Base-by-base conservation (phyloP, 1,140 invertebrate species). In the Panagrolaimus sp. region DNA sequence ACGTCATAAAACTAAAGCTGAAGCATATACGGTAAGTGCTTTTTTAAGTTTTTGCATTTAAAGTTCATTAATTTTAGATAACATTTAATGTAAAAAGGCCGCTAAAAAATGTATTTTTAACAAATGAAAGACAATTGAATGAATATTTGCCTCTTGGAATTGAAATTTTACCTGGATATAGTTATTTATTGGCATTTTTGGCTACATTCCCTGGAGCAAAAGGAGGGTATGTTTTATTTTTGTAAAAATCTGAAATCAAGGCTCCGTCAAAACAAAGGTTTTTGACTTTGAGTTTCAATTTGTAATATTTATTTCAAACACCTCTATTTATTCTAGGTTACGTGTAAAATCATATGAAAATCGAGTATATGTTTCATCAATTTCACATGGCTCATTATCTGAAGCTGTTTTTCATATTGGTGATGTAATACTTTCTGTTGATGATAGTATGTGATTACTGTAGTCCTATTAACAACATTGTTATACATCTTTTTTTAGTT, bases 341-440 rank as follows among this genome's bases (percentile, higher is more conserved):
- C 27, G 11, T 27, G 27, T 57, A 20, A 57, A 57, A 57, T 57
- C 51, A 11, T 57, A 57, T 23, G 51, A 57, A 57, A 57, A 57
- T 20, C 20, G 27, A 16, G 51, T 57, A 11, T 57, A 57, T 20
- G 51, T 57, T 57, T 57, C 51, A 16, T 57, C 51, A 27, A 57
- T 57, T 20, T 20, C 20, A 11, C 51, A 57, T 25, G 51, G 51
- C n/a, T 25, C 20, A 2, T 5, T 57, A 3, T 20, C 51, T 2
- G 51, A 57, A 57, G 20, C 51, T 11, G 27, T 27, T 3, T 57
- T 57, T 57, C 27, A 25, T 20, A 16, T 57, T 8, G 51, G 51
- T 2, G 51, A 57, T 57, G 27, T 57, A 9, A 57, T 57, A 20
- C 51, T 57, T 25, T 57, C 51, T 11, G 51, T 57, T 20, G 51